Evolutionary conservation across 2,888 invertebrate species (phyloP).

Genomic region (Entomobrya multifasciata): DNA sequence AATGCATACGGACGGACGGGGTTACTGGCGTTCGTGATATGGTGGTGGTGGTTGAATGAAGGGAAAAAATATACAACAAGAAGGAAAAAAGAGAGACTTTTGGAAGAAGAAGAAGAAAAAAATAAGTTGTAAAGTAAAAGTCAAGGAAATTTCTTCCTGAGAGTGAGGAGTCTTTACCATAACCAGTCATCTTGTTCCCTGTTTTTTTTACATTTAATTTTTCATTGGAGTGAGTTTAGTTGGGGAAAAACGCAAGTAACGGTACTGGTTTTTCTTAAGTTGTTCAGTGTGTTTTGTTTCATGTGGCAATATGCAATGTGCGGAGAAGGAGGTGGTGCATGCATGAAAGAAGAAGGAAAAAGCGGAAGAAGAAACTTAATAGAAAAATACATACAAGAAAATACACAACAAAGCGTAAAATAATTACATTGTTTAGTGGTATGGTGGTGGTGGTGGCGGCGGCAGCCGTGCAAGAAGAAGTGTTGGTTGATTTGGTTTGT

Average conservation of each 20-base stretch:
- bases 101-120: no score
- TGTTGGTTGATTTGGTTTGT: no score
- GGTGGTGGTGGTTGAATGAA: slow-evolving; percentile 40
- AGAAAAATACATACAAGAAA: no score
- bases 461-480: not conserved
- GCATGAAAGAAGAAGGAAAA: slow-evolving; percentile 35
- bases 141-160: slow-evolving; percentile 61
- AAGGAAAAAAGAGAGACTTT: slow-evolving; percentile 12
- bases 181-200: not conserved
- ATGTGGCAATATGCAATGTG: not conserved
- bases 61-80: slow-evolving; percentile 13
- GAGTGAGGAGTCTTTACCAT: not conserved
- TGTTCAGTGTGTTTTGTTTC: not conserved
- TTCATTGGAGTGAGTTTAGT: not conserved
- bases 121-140: slow-evolving; percentile 62
- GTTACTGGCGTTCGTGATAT: not conserved
- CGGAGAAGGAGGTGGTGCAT: not conserved
- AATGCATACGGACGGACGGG: slow-evolving; percentile 44
- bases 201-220: slow-evolving; percentile 1
- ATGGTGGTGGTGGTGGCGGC: slow-evolving; percentile 11
- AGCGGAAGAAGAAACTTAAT: slow-evolving; percentile 58
- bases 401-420: slow-evolving; percentile 27
- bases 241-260: not conserved
- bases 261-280: not conserved
- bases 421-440: slow-evolving; percentile 11